A percentile compares a stretch with the other conserved stretches of the same genome.
These are phyloP conservation scores for Stenurella melanura DNA, from an alignment of 2,888 invertebrate genomes.

Conservation along the genomic window DNA sequence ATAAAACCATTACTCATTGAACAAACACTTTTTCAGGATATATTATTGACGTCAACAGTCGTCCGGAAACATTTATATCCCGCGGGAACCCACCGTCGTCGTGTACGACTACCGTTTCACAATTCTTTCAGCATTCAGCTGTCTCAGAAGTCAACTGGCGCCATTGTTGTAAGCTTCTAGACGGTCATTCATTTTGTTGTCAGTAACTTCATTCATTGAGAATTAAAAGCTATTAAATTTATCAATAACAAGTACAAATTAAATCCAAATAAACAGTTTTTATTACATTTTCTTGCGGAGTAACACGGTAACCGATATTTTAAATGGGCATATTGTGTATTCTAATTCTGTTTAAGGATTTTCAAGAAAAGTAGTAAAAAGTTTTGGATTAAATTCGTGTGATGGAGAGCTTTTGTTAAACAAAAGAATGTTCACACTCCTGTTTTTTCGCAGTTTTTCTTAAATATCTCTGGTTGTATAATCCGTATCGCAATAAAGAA, in stretches of 20 bases:
- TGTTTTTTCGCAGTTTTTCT: no score
- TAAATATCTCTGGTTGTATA: no score
- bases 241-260: slow-evolving; percentile 19
- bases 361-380: no score
- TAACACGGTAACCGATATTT: no score
- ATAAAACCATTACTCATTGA: slow-evolving; percentile 19
- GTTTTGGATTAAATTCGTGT: no score
- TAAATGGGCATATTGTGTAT: no score
- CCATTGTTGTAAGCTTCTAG: slow-evolving; percentile 39
- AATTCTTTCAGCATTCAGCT: slow-evolving; percentile 42
- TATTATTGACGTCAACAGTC: slow-evolving; percentile 50
- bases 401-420: no score
- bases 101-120: slow-evolving; percentile 25
- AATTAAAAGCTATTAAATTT: slow-evolving; percentile 18
- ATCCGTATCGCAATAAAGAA: no score
- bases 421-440: no score
- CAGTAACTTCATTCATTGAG: slow-evolving; percentile 43
- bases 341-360: no score
- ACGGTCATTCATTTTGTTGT: slow-evolving; percentile 43
- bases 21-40: slow-evolving; percentile 47
- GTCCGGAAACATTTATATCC: slow-evolving; percentile 51
- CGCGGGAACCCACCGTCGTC: slow-evolving; percentile 45
- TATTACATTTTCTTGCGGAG: slow-evolving; percentile 10
- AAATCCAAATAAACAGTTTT: slow-evolving; percentile 26
- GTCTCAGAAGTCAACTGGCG: slow-evolving; percentile 38